Evolutionary conservation across 1,140 invertebrate genomes (phyloP).

Genomic region (Chrysoperla carnea): DNA sequence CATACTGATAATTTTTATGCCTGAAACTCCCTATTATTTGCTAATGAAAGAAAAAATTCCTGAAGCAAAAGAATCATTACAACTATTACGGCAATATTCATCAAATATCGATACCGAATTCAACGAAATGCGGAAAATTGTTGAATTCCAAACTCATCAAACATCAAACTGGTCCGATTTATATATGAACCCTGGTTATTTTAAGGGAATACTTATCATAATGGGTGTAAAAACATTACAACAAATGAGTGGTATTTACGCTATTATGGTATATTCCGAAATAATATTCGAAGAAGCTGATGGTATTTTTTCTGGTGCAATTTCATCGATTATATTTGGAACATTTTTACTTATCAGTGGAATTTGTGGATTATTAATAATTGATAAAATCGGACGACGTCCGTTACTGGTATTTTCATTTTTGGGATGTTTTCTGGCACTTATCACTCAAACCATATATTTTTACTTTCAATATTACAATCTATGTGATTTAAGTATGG

Average conservation of each 20-base stretch:
- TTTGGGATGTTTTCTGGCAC: conserved; percentile 5
- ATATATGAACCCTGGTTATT: too few relatives aligned
- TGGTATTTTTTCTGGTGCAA: conserved; percentile 9
- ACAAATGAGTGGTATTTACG: conserved; percentile 14
- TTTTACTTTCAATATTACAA: neutral
- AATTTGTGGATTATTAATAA: neutral
- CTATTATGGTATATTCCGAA: conserved; percentile 8
- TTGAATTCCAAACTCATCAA: conserved; percentile 1
- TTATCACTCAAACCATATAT: neutral
- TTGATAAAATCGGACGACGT: conserved; percentile 7
- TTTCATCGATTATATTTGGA: too few relatives aligned
- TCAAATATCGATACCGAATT: neutral
- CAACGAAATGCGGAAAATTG: neutral
- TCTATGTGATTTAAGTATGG: neutral
- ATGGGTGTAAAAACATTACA: conserved; percentile 13
- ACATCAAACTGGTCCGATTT: too few relatives aligned
- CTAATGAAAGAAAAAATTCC: conserved; percentile 11
- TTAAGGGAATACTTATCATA: neutral
- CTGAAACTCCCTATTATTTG: conserved; percentile 16
- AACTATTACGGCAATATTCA: neutral
- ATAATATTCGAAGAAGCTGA: conserved; percentile 30
- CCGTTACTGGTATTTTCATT: conserved; percentile 9
- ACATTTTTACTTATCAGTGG: conserved; percentile 12
- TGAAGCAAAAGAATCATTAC: conserved; percentile 10
- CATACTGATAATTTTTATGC: conserved; percentile 14